A percentile compares a stretch with the other conserved stretches of the same genome.
These are phyloP conservation scores for Phoxinus dragarum DNA, from an alignment of 2,797 vertebrate genomes.

Conservation along the genomic window DNA sequence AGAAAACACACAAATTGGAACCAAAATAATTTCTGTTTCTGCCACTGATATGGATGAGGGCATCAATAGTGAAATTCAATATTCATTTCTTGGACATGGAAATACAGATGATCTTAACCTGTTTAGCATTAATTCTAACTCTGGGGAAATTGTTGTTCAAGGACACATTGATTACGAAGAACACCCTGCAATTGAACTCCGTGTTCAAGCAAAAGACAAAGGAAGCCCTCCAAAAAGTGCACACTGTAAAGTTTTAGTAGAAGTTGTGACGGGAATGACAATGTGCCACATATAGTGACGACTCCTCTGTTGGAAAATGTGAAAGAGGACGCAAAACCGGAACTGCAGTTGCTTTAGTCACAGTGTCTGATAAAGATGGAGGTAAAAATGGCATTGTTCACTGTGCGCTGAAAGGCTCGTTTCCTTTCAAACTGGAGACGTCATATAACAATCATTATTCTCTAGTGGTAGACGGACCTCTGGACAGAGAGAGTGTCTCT, in stretches of 20 bases:
- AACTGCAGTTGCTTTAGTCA: slow-evolving; percentile 79
- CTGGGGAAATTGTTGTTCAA: slow-evolving; percentile 78
- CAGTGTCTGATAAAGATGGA: slow-evolving; percentile 80
- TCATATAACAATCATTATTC: slow-evolving; percentile 56
- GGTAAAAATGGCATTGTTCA: slow-evolving; percentile 73
- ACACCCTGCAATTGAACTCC: slow-evolving; percentile 76
- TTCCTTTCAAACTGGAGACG: slow-evolving; percentile 62
- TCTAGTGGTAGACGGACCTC: slow-evolving; percentile 29
- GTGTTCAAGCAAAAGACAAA: slow-evolving; percentile 75
- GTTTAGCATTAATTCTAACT: slow-evolving; percentile 70
- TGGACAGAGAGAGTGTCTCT: slow-evolving; percentile 32
- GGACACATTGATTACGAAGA: slow-evolving; percentile 80
- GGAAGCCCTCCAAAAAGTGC: slow-evolving; percentile 56
- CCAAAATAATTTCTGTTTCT: slow-evolving; percentile 65
- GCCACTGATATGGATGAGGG: slow-evolving; percentile 75
- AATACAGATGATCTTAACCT: slow-evolving; percentile 55
- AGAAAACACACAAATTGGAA: slow-evolving; percentile 70
- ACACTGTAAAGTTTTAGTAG: slow-evolving; percentile 73
- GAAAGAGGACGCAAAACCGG: slow-evolving; percentile 76
- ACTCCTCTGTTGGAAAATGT: slow-evolving; percentile 77
- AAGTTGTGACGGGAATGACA: slow-evolving; percentile 77
- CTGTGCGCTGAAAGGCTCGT: slow-evolving; percentile 45
- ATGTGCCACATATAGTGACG: slow-evolving; percentile 74
- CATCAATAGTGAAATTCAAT: slow-evolving; percentile 67
- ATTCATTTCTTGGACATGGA: slow-evolving; percentile 60